A percentile compares a stretch with the other conserved stretches of the same genome.
Evolutionary conservation across 2,888 invertebrate species (phyloP).

Genomic region (Xestia xanthographa): DNA sequence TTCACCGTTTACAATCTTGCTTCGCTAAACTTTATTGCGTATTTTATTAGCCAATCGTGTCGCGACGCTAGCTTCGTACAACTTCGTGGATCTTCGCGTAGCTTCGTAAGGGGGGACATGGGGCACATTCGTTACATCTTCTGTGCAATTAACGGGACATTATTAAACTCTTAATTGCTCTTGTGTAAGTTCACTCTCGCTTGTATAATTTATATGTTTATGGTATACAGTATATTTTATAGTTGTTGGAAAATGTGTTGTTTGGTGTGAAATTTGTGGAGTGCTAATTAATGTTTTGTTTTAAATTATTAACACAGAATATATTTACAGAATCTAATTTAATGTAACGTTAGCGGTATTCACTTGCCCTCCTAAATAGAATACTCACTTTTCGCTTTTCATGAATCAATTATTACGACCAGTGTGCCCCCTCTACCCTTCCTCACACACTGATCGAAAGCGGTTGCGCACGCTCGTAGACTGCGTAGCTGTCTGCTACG

Average conservation of each 20-base stretch:
- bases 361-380: background rate
- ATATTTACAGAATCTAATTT: background rate
- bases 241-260: slow-evolving; percentile 52
- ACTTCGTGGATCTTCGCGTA: slow-evolving; percentile 21
- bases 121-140: slow-evolving; percentile 78
- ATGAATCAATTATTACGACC: background rate
- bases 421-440: background rate
- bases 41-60: slow-evolving; percentile 75
- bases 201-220: slow-evolving; percentile 73
- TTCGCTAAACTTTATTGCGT: slow-evolving; percentile 67
- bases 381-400: background rate
- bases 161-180: slow-evolving; percentile 78
- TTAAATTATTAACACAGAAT: slow-evolving; percentile 6
- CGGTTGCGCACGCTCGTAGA: background rate
- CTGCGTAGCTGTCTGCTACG: slow-evolving; percentile 24
- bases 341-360: background rate
- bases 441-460: background rate
- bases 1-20: slow-evolving; percentile 38
- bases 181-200: slow-evolving; percentile 79
- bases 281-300: slow-evolving; percentile 36
- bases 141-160: slow-evolving; percentile 79
- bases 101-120: slow-evolving; percentile 68
- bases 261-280: slow-evolving; percentile 33
- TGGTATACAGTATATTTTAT: slow-evolving; percentile 54
- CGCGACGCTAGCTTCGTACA: slow-evolving; percentile 41